Conservation (phyloP, 2,797 vertebrate species). For the Yasuhikotakia modesta region DNA sequence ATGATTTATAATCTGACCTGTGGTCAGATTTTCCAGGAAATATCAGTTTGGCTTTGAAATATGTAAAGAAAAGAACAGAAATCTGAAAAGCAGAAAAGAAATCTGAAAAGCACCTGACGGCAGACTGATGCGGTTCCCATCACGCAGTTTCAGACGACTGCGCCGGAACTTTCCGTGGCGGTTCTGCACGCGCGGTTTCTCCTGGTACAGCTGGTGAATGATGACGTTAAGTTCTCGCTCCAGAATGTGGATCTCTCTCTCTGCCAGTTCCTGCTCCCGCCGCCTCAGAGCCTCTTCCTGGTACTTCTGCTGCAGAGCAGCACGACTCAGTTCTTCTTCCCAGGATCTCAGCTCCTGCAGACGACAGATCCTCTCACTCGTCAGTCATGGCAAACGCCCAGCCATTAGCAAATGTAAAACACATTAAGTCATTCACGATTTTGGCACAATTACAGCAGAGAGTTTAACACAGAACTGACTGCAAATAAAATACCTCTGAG, state of each 20-base stretch:
- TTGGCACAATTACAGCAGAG: neutral
- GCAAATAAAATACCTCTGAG: neutral
- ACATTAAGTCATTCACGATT: neutral
- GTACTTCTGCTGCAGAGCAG: slow-evolving; percentile 94
- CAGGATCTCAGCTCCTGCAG: slow-evolving; percentile 91
- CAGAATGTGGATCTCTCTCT: slow-evolving; percentile 94
- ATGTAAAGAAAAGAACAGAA: no score
- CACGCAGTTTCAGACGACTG: slow-evolving; percentile 90
- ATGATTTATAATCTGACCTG: no score
- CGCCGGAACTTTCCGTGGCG: slow-evolving; percentile 95
- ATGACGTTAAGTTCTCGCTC: slow-evolving; percentile 96
- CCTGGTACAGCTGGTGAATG: slow-evolving; percentile 96
- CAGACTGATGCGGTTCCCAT: slow-evolving; percentile 93
- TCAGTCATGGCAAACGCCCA: neutral
- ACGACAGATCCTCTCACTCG: neutral
- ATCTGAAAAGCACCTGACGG: no score
- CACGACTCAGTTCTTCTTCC: slow-evolving; percentile 92
- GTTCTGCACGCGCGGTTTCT: slow-evolving; percentile 93
- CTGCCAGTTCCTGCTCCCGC: slow-evolving; percentile 93
- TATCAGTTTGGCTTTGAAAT: no score
- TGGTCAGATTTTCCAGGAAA: no score
- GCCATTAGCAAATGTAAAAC: neutral
- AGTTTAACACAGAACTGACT: neutral
- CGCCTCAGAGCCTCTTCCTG: slow-evolving; percentile 90
- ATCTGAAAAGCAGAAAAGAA: no score